phyloP scores from a whole-genome alignment of 2,797 vertebrate species.

The Sebastes goodei region DNA sequence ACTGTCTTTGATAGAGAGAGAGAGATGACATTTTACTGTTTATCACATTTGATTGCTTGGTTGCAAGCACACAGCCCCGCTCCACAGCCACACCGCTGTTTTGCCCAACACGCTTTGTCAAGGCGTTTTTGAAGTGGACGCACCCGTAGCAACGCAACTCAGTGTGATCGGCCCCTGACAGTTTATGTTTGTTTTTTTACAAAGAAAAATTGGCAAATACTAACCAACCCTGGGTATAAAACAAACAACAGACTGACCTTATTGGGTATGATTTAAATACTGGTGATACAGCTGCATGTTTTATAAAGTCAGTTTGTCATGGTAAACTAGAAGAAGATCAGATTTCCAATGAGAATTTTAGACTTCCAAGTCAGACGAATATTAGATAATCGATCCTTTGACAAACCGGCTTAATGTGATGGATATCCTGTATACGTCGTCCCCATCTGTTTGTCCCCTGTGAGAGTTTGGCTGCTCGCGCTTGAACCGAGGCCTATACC shows the following conservation, averaged over 20 bases:
- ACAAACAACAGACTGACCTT: background rate
- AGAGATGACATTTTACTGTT: background rate
- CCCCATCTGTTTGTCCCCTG: constrained; percentile 46
- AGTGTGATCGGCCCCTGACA: background rate
- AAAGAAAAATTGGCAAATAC: background rate
- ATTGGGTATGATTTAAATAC: background rate
- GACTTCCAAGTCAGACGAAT: background rate
- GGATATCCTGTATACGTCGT: background rate
- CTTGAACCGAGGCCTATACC: constrained; percentile 11
- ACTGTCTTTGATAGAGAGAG: background rate
- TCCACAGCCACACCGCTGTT: background rate
- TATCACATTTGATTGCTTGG: background rate
- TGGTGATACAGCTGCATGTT: background rate
- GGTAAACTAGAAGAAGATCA: background rate
- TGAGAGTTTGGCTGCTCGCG: constrained; percentile 6
- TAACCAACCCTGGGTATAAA: background rate
- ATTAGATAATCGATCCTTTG: background rate
- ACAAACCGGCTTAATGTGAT: constrained; percentile 23
- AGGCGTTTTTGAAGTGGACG: background rate
- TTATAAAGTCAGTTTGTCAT: background rate
- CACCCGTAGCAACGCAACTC: accelerated
- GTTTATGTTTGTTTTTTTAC: background rate
- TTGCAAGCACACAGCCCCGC: background rate
- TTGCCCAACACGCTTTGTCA: background rate
- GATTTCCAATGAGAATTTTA: background rate